Evolutionary conservation across 2,113 vertebrate species (phyloP), one percentile per base, ranked within the genome.

Genomic region (Microtus pennsylvanicus): DNA sequence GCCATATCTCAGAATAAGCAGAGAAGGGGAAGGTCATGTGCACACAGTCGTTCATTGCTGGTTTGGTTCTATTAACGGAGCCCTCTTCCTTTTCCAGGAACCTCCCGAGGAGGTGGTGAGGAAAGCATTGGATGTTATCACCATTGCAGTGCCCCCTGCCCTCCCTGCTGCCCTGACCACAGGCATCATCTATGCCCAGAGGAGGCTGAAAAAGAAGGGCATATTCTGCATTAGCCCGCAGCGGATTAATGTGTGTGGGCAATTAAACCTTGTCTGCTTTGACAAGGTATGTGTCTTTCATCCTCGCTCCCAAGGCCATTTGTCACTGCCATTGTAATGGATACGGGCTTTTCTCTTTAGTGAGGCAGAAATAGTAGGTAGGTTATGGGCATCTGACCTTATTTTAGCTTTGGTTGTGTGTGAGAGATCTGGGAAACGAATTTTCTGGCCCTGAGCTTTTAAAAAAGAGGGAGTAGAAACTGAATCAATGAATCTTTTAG

Each of bases 141-240:
- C 99, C 0, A 99, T 99, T 70, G 99, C 98, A 0, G 98, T 99
- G 2, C 99, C 99, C 0, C 99, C 99, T 4, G 98, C 99, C 67
- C 96, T 99, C 2, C 99, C 99, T 0, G 99, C 99, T 30, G 98
- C 99, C 19, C 96, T 99, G 95, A 99, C 99, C 67, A 98, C 99
- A 0, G 99, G 99, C 21, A 98, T 99, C 65, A 99, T 99, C 87
- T 99, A 99, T 52, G 98, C 98, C 5, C 99, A 99, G 94, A 92
- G 89, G 77, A 98, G 99, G 70, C 88, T 99, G 95, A 98, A 98
- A 97, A 99, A 98, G 95, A 98, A 89, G 61, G 98, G 98, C 72
- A 99, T 99, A 85, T 99, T 99, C 94, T 99, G 99, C 96, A 98
- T 99, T 95, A 99, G 99, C 61, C 99, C 99, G 4, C 99, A 99